Conservation (phyloP, 1,140 invertebrate genomes). For the Gonioctena quinquepunctata region DNA sequence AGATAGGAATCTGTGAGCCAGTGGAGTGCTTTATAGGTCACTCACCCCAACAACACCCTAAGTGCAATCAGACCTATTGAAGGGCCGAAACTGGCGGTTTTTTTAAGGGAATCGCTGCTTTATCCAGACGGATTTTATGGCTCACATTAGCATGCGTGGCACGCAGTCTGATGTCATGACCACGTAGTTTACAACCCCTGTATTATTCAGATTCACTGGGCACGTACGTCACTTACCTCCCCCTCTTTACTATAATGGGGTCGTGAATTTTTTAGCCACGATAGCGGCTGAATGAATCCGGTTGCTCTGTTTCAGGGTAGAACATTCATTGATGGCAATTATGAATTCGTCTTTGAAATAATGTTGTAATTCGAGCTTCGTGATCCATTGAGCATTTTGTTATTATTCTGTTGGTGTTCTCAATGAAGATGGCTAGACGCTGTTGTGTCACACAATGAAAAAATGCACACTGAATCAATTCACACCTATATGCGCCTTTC, state of each 20-base stretch:
- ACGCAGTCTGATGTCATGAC: background rate
- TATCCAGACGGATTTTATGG: background rate
- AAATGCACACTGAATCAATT: no score
- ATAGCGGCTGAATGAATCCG: no score
- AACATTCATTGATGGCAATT: no score
- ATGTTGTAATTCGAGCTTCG: no score
- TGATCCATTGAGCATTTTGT: no score
- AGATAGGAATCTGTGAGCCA: slow-evolving; percentile 9
- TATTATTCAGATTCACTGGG: background rate
- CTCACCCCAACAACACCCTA: background rate
- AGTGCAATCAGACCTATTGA: background rate
- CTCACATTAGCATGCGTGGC: background rate
- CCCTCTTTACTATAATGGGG: slow-evolving; percentile 1
- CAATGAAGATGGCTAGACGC: no score
- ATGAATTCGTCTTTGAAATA: no score
- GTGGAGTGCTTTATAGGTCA: background rate
- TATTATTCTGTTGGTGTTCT: no score
- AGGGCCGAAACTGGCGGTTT: background rate
- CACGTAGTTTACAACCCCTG: slow-evolving; percentile 14
- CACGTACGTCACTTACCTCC: slow-evolving; percentile 4
- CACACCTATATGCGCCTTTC: no score
- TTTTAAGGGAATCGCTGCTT: background rate
- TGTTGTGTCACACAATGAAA: no score
- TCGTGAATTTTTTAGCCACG: background rate
- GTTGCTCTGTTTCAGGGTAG: no score